Conservation (phyloP, 2,888 invertebrate genomes). For the Gryllus longicercus region DNA sequence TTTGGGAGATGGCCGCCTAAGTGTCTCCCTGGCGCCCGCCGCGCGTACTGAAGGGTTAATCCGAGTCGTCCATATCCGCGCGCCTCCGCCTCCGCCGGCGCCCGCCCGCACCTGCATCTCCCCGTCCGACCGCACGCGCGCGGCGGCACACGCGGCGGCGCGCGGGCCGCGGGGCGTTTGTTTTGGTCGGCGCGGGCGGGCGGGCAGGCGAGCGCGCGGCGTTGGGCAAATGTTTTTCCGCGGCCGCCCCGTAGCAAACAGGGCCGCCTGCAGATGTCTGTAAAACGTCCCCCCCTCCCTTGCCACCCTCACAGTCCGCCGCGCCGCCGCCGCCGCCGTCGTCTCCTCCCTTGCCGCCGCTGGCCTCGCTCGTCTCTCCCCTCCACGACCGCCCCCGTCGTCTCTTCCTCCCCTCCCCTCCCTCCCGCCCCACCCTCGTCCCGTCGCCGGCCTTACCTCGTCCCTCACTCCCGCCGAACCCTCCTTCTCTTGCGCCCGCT, state of each 20-base stretch:
- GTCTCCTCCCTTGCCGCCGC: neutral
- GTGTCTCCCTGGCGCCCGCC: too few species aligned
- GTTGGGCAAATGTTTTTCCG: conserved; percentile 23
- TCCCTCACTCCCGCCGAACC: conserved; percentile 3
- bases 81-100: neutral
- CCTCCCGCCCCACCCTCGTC: neutral
- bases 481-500: neutral
- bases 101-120: neutral
- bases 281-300: neutral
- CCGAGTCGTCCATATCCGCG: too few species aligned
- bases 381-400: conserved; percentile 33
- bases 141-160: neutral
- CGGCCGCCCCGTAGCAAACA: neutral
- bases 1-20: too few species aligned
- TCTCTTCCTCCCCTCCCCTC: conserved; percentile 36
- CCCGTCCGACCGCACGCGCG: neutral
- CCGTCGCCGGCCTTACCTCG: conserved; percentile 11
- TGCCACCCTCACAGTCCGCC: neutral
- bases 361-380: conserved; percentile 26
- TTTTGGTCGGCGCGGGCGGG: neutral
- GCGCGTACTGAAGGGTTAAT: too few species aligned
- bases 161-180: neutral
- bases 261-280: conserved; percentile 18
- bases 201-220: neutral
- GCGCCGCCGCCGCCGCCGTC: neutral